phyloP scores from a whole-genome alignment of 2,888 invertebrate species.

The Stenotaenia linearis region DNA sequence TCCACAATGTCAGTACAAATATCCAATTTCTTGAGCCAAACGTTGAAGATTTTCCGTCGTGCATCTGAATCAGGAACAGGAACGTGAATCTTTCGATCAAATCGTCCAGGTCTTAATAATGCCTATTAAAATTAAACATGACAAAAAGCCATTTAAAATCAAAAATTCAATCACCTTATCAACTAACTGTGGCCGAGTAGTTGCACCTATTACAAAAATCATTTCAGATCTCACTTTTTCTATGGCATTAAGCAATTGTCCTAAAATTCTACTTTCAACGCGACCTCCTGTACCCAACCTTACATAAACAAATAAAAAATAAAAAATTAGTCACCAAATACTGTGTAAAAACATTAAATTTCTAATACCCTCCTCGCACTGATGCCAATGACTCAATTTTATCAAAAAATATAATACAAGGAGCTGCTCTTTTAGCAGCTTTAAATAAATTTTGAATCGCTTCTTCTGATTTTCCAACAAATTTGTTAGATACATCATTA shows the following conservation, averaged over 20 bases:
- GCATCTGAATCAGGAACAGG: conserved; percentile 78
- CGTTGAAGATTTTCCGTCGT: conserved; percentile 70
- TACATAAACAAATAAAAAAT: background rate
- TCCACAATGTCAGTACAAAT: conserved; percentile 58
- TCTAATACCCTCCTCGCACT: background rate
- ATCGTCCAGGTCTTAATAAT: conserved; percentile 78
- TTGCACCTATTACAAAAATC: background rate
- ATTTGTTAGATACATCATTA: background rate
- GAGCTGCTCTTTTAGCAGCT: background rate
- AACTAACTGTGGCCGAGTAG: too few species aligned
- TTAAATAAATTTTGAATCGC: background rate
- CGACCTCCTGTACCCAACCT: conserved; percentile 52
- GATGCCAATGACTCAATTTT: background rate
- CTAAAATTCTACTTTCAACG: conserved; percentile 69
- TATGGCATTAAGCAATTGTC: background rate
- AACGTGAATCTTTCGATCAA: conserved; percentile 88
- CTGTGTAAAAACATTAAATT: background rate
- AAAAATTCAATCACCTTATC: too few species aligned
- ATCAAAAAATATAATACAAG: background rate
- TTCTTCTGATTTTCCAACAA: background rate
- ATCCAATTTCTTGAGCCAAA: conserved; percentile 72
- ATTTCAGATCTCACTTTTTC: background rate
- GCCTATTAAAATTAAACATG: too few species aligned
- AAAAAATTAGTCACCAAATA: background rate
- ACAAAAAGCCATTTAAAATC: too few species aligned